phyloP scores from a whole-genome alignment of 1,140 invertebrate species.

The Trachelipus rathkii region DNA sequence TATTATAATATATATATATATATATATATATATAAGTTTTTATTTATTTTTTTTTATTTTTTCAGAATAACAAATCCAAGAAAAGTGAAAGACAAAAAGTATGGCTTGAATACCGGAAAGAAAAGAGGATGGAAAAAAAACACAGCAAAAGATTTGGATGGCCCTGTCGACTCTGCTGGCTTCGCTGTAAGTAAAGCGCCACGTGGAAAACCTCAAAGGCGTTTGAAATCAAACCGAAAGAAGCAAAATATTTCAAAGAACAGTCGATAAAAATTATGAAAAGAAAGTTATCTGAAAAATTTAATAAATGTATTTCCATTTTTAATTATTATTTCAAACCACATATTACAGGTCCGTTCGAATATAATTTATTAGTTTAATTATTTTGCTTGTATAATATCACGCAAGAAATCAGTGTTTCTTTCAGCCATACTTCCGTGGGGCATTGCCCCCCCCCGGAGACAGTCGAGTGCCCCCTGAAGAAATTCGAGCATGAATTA shows the following conservation, averaged over 20 bases:
- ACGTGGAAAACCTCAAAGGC: not conserved
- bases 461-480: no score
- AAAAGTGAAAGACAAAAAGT: not conserved
- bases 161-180: not conserved
- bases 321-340: no score
- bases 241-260: not conserved
- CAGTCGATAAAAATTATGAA: not conserved
- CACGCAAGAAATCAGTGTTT: no score
- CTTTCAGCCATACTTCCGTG: no score
- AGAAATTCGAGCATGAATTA: no score
- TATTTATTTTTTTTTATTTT: not conserved
- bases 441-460: no score
- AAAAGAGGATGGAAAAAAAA: constrained; percentile 2
- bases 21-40: not conserved
- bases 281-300: no score
- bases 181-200: not conserved
- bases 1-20: no score
- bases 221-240: not conserved
- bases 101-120: not conserved
- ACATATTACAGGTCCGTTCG: no score
- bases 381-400: no score
- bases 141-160: not conserved
- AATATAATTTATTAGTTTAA: no score
- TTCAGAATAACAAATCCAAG: not conserved
- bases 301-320: no score